Evolutionary conservation across 2,888 invertebrate species (phyloP).

Genomic region (Drosophila incognita): DNA sequence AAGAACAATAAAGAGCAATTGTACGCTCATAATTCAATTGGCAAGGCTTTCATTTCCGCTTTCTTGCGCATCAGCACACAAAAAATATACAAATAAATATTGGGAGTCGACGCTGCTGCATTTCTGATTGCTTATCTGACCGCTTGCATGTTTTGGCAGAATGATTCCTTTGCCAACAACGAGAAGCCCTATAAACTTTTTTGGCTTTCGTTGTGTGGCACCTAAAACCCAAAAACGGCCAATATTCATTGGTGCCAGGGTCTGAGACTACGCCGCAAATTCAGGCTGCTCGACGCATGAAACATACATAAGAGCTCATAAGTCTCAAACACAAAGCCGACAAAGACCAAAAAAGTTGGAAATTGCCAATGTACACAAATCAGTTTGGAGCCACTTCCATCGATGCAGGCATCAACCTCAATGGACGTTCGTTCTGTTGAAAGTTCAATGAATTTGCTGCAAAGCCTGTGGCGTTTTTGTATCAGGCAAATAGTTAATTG

Average conservation of each 20-base stretch:
- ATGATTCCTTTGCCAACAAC: conserved; percentile 18
- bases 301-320: conserved; percentile 49
- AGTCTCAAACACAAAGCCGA: conserved; percentile 55
- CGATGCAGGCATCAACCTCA: conserved; percentile 25
- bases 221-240: conserved; percentile 47
- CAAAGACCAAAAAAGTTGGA: conserved; percentile 35
- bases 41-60: conserved; percentile 53
- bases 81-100: neutral
- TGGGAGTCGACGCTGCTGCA: conserved; percentile 6
- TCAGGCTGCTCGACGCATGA: conserved; percentile 21
- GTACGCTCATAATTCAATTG: conserved; percentile 64
- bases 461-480: conserved; percentile 40
- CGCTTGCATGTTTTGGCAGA: conserved; percentile 10
- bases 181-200: conserved; percentile 10
- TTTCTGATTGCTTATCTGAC: conserved; percentile 31
- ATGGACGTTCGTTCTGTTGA: conserved; percentile 7
- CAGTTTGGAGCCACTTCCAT: conserved; percentile 19
- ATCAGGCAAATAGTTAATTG: conserved; percentile 35
- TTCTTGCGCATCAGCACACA: conserved; percentile 36
- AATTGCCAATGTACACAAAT: conserved; percentile 41
- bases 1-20: conserved; percentile 41
- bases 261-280: conserved; percentile 45
- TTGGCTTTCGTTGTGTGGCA: conserved; percentile 19
- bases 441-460: conserved; percentile 47
- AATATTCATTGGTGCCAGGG: conserved; percentile 36